Conservation (phyloP, 2,113 vertebrate genomes). For the Mormyrus iriodes region DNA sequence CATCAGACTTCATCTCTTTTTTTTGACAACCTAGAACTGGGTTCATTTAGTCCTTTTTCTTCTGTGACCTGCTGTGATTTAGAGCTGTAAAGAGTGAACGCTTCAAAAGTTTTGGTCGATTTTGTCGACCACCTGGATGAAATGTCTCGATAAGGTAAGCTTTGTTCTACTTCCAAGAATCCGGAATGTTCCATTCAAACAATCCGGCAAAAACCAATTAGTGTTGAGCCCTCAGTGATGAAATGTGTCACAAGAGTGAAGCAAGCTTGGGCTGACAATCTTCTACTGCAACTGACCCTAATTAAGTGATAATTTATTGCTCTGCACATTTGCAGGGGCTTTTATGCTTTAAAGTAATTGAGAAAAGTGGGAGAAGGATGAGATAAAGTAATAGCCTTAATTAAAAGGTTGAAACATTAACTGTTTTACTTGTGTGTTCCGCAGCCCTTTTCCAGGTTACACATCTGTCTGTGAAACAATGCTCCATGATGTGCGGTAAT, state of each 20-base stretch:
- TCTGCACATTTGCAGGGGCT: slow-evolving; percentile 49
- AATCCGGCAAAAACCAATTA: slow-evolving; percentile 57
- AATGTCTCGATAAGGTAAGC: not conserved
- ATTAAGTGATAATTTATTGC: slow-evolving; percentile 61
- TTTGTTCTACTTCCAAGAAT: slow-evolving; percentile 30
- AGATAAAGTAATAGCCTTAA: slow-evolving; percentile 45
- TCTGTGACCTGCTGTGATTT: slow-evolving; percentile 21
- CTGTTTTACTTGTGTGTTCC: slow-evolving; percentile 22
- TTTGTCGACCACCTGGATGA: slow-evolving; percentile 20
- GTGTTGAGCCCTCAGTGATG: slow-evolving; percentile 53
- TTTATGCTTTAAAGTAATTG: slow-evolving; percentile 56
- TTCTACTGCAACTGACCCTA: slow-evolving; percentile 43
- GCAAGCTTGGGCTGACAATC: slow-evolving; percentile 52
- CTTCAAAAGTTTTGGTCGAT: slow-evolving; percentile 20
- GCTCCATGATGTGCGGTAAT: not conserved
- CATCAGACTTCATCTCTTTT: not conserved
- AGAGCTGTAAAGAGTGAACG: slow-evolving; percentile 18
- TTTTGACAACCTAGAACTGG: not conserved
- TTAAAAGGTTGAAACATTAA: slow-evolving; percentile 40
- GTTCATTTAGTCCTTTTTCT: slow-evolving; percentile 7
- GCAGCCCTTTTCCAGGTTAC: not conserved
- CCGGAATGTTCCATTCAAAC: slow-evolving; percentile 37
- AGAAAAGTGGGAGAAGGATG: slow-evolving; percentile 29
- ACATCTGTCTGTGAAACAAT: not conserved
- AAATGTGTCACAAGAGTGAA: slow-evolving; percentile 51